Evolutionary conservation across 2,797 vertebrate species (phyloP), one percentile per base, ranked within the genome.

Genomic region (Nannoperca australis): DNA sequence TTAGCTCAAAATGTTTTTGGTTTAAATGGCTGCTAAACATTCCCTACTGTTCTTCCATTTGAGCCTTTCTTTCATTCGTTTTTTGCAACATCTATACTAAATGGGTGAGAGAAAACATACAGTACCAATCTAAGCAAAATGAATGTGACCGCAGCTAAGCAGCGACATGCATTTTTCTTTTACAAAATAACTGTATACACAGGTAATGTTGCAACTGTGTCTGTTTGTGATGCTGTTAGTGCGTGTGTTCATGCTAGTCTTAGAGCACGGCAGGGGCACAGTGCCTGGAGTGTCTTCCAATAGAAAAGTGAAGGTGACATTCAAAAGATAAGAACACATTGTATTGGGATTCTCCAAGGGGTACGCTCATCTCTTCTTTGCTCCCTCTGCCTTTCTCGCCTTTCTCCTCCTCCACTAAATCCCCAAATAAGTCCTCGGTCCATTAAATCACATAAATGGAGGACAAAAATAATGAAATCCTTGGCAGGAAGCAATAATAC

Each of bases 271-370:
- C 65, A 64, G 73, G 32, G 49, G 51, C 70, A 73, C 56, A 63
- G 61, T 22, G 65, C 42, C 73, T 22, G 18, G n/a, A 78, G 53
- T 76, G 76, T 73, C 73, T 76, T 84, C 78, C 83, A 79, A 76
- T 72, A 77, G 70, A 70, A 84, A 79, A 85, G 55, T 84, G 78
- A 93, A 91, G 92, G 94, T 94, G 92, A 94, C 93, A 90, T 91
- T 94, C 78, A 91, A 85, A 79, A 85, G 87, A 89, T 92, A 90
- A 91, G 78, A 86, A 80, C 68, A 74, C 74, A 88, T 86, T 89
- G 87, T 89, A 42, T 65, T 75, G 56, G 70, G 61, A 90, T 84
- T 85, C 89, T 83, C 85, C 20, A 50, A 88, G 85, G 88, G 75
- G 38, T 50, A 47, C 3, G 34, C 78, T 85, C 83, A 63, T 87